Evolutionary conservation across 2,888 invertebrate species (phyloP).

Genomic region (Drosophila cognata): DNA sequence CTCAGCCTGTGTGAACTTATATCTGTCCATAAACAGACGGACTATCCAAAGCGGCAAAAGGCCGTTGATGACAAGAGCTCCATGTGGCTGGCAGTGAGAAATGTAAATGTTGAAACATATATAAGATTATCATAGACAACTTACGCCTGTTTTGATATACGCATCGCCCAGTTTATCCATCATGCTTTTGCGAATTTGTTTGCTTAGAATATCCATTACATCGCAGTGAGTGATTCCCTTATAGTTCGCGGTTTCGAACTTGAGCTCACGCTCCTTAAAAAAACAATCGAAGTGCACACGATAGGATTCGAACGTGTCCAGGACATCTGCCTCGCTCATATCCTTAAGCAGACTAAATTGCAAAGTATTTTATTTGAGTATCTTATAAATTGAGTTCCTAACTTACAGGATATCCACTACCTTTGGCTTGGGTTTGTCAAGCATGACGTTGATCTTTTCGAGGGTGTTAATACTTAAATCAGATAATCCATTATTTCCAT

Average conservation of each 20-base stretch:
- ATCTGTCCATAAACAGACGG: constrained; percentile 79
- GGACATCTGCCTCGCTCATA: constrained; percentile 50
- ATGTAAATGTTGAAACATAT: neutral
- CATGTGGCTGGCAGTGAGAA: constrained; percentile 56
- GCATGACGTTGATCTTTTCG: constrained; percentile 34
- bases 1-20: constrained; percentile 60
- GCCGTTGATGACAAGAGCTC: constrained; percentile 76
- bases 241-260: constrained; percentile 44
- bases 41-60: constrained; percentile 82
- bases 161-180: constrained; percentile 52
- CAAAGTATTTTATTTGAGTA: neutral
- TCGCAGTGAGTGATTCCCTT: constrained; percentile 62
- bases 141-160: constrained; percentile 45
- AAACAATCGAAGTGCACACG: constrained; percentile 53
- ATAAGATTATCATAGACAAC: constrained; percentile 11
- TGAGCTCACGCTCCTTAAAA: constrained; percentile 54
- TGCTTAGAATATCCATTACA: constrained; percentile 64
- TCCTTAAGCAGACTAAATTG: constrained; percentile 50
- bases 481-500: constrained; percentile 3
- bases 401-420: constrained; percentile 60
- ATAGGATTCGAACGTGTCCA: constrained; percentile 56
- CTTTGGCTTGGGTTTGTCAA: constrained; percentile 47
- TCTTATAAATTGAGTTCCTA: neutral
- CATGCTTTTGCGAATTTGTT: constrained; percentile 58
- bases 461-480: constrained; percentile 22